Evolutionary conservation across 2,888 invertebrate species (phyloP), one percentile per base, ranked within the genome.

Genomic region (Notodonta ziczac): DNA sequence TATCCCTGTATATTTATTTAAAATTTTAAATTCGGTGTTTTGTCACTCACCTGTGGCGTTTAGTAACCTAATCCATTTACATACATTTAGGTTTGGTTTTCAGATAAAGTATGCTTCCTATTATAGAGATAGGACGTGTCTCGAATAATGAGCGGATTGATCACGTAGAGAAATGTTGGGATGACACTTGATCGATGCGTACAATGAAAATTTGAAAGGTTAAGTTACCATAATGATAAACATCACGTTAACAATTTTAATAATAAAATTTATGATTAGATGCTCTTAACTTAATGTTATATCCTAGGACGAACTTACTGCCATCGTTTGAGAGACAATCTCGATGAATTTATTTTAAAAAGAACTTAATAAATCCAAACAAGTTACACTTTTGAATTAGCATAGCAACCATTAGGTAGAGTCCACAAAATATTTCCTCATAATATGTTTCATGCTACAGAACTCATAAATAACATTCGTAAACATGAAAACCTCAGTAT

Each of bases 391-490:
- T 6, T 35, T 6, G 7, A 35, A 35, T 6, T 5, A 35, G 7
- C 35, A 35, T 7, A 6, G 6, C 35, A 35, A 35, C 35, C 35
- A 35, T 35, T 35, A 35, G 35, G 35, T 35, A 7, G 35, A 35
- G 5, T 35, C 4, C 5, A 5, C 35, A 35, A 35, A 35, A 35
- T 35, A 35, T 42, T 12, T 10, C 42, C 9, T 42, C 8, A 48
- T 48, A 16, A 48, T 48, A 16, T 16, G 9, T 8, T 8, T 50
- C 50, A 8, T 50, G 5, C 9, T 8, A 32, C 13, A 24, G 10
- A 24, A 51, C 51, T 73, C 76, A 90, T 91, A 91, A 93, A 92
- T 89, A 86, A 90, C 82, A 70, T 74, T 73, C 79, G 81, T 82
- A 24, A 24, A 87, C 85, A 83, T 79, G 84, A 85, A 87, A 83